A percentile compares a stretch with the other conserved stretches of the same genome.
phyloP scores from a whole-genome alignment of 92 coral and sea anemone genomes.

The Bergia sp. region DNA sequence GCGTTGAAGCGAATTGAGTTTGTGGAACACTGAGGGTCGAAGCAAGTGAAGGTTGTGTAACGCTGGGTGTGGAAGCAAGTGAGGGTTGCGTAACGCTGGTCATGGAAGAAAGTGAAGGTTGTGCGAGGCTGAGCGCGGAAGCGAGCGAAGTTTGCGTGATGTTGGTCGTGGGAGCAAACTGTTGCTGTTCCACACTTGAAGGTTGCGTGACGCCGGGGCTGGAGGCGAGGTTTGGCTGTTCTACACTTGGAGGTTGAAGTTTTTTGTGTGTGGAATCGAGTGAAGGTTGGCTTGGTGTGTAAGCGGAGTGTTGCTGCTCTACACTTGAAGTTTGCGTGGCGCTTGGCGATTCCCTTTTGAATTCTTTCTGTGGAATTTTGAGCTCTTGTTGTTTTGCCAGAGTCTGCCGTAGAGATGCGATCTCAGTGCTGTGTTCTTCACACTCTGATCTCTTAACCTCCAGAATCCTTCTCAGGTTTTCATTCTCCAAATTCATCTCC shows the following conservation, averaged over 20 bases:
- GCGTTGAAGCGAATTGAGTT: too few relatives aligned
- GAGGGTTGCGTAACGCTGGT: background rate
- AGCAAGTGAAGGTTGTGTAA: background rate
- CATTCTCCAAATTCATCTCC: slow-evolving; percentile 5
- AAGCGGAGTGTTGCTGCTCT: background rate
- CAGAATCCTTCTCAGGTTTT: slow-evolving; percentile 10
- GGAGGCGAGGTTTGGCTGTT: background rate
- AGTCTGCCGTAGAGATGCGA: slow-evolving; percentile 4
- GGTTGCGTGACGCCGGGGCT: background rate
- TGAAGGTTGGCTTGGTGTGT: too few relatives aligned
- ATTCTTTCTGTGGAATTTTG: background rate
- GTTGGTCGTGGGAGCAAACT: background rate
- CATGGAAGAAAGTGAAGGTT: background rate
- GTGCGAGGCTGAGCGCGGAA: background rate
- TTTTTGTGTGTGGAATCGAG: background rate
- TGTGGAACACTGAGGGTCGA: too few relatives aligned
- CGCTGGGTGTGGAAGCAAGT: background rate
- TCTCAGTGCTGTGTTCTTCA: slow-evolving; percentile 35
- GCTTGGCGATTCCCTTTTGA: background rate
- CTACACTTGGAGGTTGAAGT: background rate
- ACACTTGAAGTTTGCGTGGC: background rate
- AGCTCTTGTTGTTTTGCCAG: background rate
- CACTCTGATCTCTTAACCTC: slow-evolving; percentile 34
- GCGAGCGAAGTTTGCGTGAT: background rate
- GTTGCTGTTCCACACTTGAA: background rate